Evolutionary conservation across 2,113 vertebrate genomes (phyloP).

Genomic region (Eupsittula cactorum): DNA sequence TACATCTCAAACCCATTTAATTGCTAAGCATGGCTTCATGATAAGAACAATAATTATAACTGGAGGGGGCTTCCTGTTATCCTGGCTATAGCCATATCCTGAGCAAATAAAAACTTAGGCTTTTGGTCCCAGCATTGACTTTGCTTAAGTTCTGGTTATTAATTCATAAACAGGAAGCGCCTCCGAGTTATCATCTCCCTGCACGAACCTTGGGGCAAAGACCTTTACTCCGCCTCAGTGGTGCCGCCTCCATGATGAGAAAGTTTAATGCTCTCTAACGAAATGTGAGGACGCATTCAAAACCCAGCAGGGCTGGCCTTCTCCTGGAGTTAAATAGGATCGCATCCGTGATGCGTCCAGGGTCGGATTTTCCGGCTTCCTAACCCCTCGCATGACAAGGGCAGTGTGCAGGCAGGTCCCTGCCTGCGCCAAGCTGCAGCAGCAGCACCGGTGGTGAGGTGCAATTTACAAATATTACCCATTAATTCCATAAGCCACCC

Average conservation of each 20-base stretch:
- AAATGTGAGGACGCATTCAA: neutral
- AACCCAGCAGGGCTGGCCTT: neutral
- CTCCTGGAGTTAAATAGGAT: neutral
- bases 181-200: conserved; percentile 1
- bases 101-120: conserved; percentile 5
- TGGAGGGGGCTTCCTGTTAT: conserved; percentile 52
- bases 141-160: conserved; percentile 16
- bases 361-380: neutral
- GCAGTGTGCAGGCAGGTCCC: neutral
- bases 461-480: conserved; percentile 66
- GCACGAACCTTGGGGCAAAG: conserved; percentile 35
- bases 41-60: conserved; percentile 52
- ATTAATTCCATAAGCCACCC: conserved; percentile 68
- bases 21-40: neutral
- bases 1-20: conserved; percentile 3
- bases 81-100: conserved; percentile 26
- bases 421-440: neutral
- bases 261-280: neutral
- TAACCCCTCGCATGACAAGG: neutral
- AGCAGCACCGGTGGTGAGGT: neutral
- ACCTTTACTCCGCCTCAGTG: neutral
- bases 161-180: conserved; percentile 38
- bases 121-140: conserved; percentile 23
- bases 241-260: neutral
- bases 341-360: accelerated